Percentiles rank a stretch among this genome's conserved stretches.
phyloP scores from a whole-genome alignment of 2,113 vertebrate genomes.

The Herpetotheres cachinnans region DNA sequence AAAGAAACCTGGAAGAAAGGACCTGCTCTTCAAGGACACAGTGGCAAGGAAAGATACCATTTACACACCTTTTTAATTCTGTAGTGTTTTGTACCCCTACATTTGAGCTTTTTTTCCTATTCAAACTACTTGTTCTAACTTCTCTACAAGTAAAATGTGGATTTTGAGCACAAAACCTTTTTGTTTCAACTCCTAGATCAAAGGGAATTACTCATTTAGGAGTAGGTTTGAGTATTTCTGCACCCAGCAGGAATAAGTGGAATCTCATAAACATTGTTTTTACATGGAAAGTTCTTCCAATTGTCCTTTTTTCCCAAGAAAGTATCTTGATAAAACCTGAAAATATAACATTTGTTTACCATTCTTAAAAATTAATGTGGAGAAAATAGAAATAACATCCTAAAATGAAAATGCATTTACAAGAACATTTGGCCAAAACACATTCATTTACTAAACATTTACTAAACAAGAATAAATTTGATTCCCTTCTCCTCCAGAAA shows the following conservation, averaged over 20 bases:
- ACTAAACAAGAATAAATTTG: neutral
- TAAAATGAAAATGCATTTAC: neutral
- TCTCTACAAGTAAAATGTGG: neutral
- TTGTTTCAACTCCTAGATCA: neutral
- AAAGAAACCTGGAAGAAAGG: slow-evolving; percentile 18
- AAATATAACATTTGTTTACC: neutral
- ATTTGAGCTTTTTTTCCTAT: neutral
- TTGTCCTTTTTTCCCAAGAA: neutral
- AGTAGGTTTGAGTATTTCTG: neutral
- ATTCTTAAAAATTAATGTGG: neutral
- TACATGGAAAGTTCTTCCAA: neutral
- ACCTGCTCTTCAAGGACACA: neutral
- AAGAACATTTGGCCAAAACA: neutral
- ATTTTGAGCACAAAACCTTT: neutral
- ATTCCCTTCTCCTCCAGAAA: neutral
- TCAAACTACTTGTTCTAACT: neutral
- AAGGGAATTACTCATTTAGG: neutral
- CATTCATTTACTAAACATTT: neutral
- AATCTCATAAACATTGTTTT: neutral
- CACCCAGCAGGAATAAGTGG: neutral
- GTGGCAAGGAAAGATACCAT: neutral
- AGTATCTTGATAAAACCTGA: neutral
- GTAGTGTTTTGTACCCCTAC: neutral
- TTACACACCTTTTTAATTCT: neutral
- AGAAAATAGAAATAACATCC: neutral